Conservation (phyloP, 1,140 invertebrate species). For the Dolichoris vasculosae region DNA sequence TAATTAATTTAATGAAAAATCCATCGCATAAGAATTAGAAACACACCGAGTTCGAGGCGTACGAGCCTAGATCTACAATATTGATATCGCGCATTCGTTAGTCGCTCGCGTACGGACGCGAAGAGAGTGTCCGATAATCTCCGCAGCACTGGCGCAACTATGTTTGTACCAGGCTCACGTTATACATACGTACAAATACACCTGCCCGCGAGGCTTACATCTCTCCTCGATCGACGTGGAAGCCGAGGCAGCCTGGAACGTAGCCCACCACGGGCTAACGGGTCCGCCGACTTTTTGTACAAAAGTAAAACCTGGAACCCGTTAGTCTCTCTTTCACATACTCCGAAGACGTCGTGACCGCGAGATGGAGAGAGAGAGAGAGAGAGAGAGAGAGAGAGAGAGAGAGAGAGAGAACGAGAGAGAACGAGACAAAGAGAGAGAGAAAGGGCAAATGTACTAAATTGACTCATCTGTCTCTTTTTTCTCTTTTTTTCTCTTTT, state of each 20-base stretch:
- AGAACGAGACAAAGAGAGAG: too few relatives aligned
- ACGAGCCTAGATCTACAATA: not conserved
- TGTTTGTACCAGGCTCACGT: not conserved
- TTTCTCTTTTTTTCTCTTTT: not conserved
- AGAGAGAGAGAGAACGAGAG: conserved; percentile 7
- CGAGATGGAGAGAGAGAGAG: conserved; percentile 6
- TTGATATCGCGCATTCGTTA: not conserved
- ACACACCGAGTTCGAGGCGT: not conserved
- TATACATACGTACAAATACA: not conserved
- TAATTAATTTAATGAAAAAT: not conserved
- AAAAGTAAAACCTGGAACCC: conserved; percentile 66
- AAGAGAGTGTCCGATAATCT: conserved; percentile 12
- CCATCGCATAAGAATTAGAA: not conserved
- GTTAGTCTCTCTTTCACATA: conserved; percentile 62
- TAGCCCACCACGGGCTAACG: conserved; percentile 65
- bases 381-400: conserved; percentile 8
- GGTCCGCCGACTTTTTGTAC: conserved; percentile 63
- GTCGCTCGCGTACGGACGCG: not conserved
- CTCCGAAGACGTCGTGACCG: conserved; percentile 28
- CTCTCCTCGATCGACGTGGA: not conserved
- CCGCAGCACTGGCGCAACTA: not conserved
- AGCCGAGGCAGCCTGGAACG: conserved; percentile 55
- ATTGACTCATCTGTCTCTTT: conserved; percentile 1
- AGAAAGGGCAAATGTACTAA: conserved; percentile 5
- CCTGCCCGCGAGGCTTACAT: conserved; percentile 39